These are phyloP conservation scores for Drymonia ruficornis DNA, from an alignment of 2,888 invertebrate genomes.

Conservation along the genomic window DNA sequence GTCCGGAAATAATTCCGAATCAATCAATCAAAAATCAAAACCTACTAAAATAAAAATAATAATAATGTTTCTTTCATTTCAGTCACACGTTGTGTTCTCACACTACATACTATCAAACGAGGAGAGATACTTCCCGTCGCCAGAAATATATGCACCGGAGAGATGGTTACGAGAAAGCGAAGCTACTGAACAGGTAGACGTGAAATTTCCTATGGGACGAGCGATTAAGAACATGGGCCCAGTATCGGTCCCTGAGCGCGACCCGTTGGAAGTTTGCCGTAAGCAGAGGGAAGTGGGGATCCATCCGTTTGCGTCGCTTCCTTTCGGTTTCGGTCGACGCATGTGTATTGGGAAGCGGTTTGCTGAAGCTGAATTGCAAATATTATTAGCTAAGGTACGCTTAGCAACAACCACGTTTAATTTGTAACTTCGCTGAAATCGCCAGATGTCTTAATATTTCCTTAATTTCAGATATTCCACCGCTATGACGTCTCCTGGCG, in stretches of 20 bases:
- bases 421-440: no score
- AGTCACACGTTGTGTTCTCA: slow-evolving; percentile 92
- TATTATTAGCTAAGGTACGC: slow-evolving; percentile 88
- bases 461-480: slow-evolving; percentile 86
- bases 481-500: slow-evolving; percentile 89
- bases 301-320: slow-evolving; percentile 90
- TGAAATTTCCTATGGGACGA: slow-evolving; percentile 25
- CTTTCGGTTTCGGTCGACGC: slow-evolving; percentile 91
- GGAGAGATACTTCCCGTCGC: slow-evolving; percentile 89
- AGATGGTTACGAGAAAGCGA: slow-evolving; percentile 88
- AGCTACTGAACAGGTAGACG: slow-evolving; percentile 19
- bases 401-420: slow-evolving; percentile 6
- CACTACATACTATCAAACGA: slow-evolving; percentile 91
- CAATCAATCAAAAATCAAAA: background rate
- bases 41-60: no score
- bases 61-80: slow-evolving; percentile 38
- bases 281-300: slow-evolving; percentile 85
- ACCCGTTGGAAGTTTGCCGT: slow-evolving; percentile 50
- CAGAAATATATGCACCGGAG: slow-evolving; percentile 89
- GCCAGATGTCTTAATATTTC: no score
- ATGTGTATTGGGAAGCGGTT: slow-evolving; percentile 92
- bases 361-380: slow-evolving; percentile 92
- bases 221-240: slow-evolving; percentile 6
- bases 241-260: slow-evolving; percentile 28
- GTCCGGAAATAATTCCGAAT: slow-evolving; percentile 25